Evolutionary conservation across 2,797 vertebrate genomes (phyloP), one percentile per base, ranked within the genome.

Genomic region (Erethizon dorsatum): DNA sequence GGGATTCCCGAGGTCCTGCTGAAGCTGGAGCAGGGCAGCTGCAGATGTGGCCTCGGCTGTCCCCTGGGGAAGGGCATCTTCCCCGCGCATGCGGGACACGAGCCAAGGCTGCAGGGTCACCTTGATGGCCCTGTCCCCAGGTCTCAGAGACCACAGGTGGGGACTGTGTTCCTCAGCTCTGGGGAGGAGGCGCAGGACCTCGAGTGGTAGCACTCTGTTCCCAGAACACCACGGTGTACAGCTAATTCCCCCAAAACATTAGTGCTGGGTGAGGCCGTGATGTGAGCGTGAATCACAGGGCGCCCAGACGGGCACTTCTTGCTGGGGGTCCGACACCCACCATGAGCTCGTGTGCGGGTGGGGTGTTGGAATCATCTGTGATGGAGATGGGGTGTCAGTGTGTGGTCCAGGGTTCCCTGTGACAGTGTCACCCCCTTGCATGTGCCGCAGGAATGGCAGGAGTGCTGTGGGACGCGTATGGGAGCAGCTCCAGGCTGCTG

Each of bases 231-330:
- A 10, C 0, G 0, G 12, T 14, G 11, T 54, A 33, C 6, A 69
- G 85, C 15, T 22, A 1, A 65, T 8, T 1, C 6, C 45, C 78
- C 65, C 0, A 1, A 17, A n/a, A 52, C 47, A 12, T 45, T 31
- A n/a, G 93, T 2, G 50, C 1, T 6, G 52, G 63, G 61, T 3
- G 69, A 47, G 45, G 69, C 56, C 0, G 78, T 22, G 1, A 4
- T 0, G 2, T 80, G 10, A 9, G 57, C 17, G 7, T 1, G 5
- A 11, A 15, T 8, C 13, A 26, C 79, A 28, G 65, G 50, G 37
- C 3, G 4, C 61, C 1, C 0, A 2, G 2, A 31, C 71, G 20
- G 8, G 67, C 3, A 0, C 17, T 5, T 52, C 45, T 31, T 52
- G 14, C 37, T 15, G 31, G 6, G 0, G n/a, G 41, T 69, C 83